Evolutionary conservation across 2,888 invertebrate genomes (phyloP).

Genomic region (Metopia argyrocephala): DNA sequence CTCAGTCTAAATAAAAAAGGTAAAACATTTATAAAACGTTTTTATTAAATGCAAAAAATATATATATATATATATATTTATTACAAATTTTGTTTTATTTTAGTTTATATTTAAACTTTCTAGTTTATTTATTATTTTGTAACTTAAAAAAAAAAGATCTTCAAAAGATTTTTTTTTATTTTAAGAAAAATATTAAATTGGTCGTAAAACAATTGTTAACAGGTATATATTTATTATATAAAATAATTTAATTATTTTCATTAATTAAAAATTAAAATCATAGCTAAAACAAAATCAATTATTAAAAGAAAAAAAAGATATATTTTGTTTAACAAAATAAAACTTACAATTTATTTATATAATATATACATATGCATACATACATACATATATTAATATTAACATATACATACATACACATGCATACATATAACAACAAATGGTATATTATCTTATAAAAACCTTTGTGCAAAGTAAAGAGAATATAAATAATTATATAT

Average conservation of each 20-base stretch:
- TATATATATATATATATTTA: constrained; percentile 49
- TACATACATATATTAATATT: constrained; percentile 18
- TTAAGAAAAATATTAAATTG: constrained; percentile 10
- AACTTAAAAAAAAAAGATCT: constrained; percentile 6
- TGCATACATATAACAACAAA: constrained; percentile 23
- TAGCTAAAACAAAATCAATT: constrained; percentile 16
- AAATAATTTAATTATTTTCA: constrained; percentile 57
- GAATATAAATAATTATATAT: background rate
- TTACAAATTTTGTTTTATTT: constrained; percentile 17
- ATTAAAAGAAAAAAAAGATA: no score
- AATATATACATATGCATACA: constrained; percentile 48
- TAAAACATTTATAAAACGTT: constrained; percentile 49
- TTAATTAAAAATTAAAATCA: background rate
- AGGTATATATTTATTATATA: constrained; percentile 35
- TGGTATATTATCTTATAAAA: background rate
- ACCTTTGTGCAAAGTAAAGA: background rate
- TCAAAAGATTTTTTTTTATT: background rate
- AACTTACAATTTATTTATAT: constrained; percentile 20
- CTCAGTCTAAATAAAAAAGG: constrained; percentile 52
- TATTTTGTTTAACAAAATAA: constrained; percentile 56
- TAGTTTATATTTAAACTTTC: background rate
- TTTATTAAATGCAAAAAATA: no score
- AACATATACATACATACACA: constrained; percentile 39
- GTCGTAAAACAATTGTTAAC: constrained; percentile 39
- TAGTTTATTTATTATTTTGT: background rate